These are phyloP conservation scores for Pogonomyrmex barbatus DNA, from an alignment of 1,140 invertebrate species.

Conservation along the genomic window DNA sequence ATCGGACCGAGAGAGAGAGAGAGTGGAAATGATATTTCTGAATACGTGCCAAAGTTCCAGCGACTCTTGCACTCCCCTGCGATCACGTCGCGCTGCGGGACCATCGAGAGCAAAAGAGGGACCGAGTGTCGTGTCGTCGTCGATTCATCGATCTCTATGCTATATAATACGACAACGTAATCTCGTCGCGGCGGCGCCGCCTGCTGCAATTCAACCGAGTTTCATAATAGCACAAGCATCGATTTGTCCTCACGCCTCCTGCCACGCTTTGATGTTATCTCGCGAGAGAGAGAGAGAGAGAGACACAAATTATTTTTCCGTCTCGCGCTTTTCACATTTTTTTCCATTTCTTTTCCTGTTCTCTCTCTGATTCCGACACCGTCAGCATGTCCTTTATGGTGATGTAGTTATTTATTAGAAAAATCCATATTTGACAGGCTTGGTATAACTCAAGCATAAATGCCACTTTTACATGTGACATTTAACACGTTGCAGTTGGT, in stretches of 20 bases:
- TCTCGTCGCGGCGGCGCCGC: slow-evolving; percentile 18
- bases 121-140: background rate
- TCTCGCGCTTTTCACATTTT: background rate
- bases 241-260: slow-evolving; percentile 42
- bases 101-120: background rate
- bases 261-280: slow-evolving; percentile 22
- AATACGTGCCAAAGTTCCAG: slow-evolving; percentile 21
- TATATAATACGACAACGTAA: slow-evolving; percentile 55
- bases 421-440: background rate
- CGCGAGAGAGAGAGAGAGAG: too few species aligned
- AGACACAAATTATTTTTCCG: slow-evolving; percentile 45
- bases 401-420: slow-evolving; percentile 8
- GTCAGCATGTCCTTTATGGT: background rate
- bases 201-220: slow-evolving; percentile 51
- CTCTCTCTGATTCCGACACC: background rate
- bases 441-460: too few species aligned
- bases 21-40: background rate
- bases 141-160: slow-evolving; percentile 58
- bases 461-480: too few species aligned
- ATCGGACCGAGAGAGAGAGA: background rate
- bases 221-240: slow-evolving; percentile 61
- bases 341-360: background rate
- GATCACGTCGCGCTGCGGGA: background rate
- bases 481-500: slow-evolving; percentile 8
- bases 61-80: background rate